Base-by-base conservation (phyloP, 2,113 vertebrate genomes). In the Triplophysa tibetana region DNA sequence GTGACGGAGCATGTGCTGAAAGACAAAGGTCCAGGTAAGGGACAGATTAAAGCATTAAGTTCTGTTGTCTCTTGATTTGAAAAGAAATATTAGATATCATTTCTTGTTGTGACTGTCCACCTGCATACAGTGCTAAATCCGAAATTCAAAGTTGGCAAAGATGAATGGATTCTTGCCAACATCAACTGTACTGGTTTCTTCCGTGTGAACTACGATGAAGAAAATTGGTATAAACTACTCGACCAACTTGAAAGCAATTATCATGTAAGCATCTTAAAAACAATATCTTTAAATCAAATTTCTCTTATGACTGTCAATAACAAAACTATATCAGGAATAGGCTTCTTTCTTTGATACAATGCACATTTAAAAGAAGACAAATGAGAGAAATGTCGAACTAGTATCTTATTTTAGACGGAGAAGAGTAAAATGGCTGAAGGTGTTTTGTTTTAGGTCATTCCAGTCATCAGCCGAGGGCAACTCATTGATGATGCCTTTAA, bases 401-500 rank as follows among this genome's bases (percentile, higher is more conserved):
- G 17, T 7, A 21, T 21, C 19, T 8, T 56, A 2, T 14, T 56
- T 56, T n/a, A 56, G 54, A 10, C 54, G 21, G 54, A 58, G 3
- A 64, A 33, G 8, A 52, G 17, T 50, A 9, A 50, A 63, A 63
- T 45, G 8, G 24, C 19, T 56, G 10, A 62, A 26, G 48, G 4
- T 62, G 8, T 43, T 21, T 38, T 26, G 78, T 29, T 79, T 83
- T 86, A 99, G 97, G 38, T 0, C 12, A 92, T 99, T 79, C 95
- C 96, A 0, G 16, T 94, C 58, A 92, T 98, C 72, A 99, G 95
- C 82, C 90, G 97, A 75, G 96, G 92, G 0, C 96, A 98, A 88
- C 88, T 99, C 26, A 91, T 99, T 5, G 91, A 96, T 0, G 96
- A 98, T 0, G 91, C 93, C n/a, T 98, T 99, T 82, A 94, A 95